A percentile compares a stretch with the other conserved stretches of the same genome.
Evolutionary conservation across 2,888 invertebrate species (phyloP).

Genomic region (Antheraea yamamai): DNA sequence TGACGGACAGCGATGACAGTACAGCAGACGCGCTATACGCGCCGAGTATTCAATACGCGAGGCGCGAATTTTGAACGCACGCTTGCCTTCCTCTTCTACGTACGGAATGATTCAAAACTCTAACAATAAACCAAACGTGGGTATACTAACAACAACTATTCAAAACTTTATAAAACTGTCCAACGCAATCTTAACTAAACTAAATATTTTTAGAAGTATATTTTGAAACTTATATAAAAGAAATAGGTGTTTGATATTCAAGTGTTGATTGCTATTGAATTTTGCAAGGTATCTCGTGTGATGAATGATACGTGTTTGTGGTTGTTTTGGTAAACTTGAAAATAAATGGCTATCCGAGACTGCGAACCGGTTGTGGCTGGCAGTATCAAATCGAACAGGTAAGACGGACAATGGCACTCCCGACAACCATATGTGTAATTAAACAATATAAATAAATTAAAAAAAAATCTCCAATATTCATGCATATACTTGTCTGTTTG

Average conservation of each 20-base stretch:
- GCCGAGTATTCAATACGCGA: slow-evolving; percentile 62
- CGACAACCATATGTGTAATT: slow-evolving; percentile 73
- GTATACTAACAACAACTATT: slow-evolving; percentile 36
- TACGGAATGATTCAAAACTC: slow-evolving; percentile 42
- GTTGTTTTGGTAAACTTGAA: slow-evolving; percentile 61
- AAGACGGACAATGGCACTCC: slow-evolving; percentile 75
- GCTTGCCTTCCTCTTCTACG: slow-evolving; percentile 31
- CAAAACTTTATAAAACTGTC: slow-evolving; percentile 2
- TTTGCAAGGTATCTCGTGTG: slow-evolving; percentile 41
- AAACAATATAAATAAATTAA: slow-evolving; percentile 65
- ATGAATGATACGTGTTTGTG: slow-evolving; percentile 56
- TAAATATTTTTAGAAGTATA: slow-evolving; percentile 3
- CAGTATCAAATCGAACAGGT: slow-evolving; percentile 71
- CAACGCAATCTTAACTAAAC: background rate
- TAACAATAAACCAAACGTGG: slow-evolving; percentile 28
- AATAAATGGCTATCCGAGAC: slow-evolving; percentile 66
- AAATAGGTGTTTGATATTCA: slow-evolving; percentile 26
- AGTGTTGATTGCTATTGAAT: slow-evolving; percentile 35
- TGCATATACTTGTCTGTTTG: slow-evolving; percentile 19
- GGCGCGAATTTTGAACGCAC: slow-evolving; percentile 57
- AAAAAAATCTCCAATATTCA: slow-evolving; percentile 32
- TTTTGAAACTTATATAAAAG: slow-evolving; percentile 14
- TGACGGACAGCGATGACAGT: slow-evolving; percentile 54
- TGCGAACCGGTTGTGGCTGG: slow-evolving; percentile 58
- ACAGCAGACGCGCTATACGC: slow-evolving; percentile 66